Evolutionary conservation across 2,797 vertebrate genomes (phyloP), one percentile per base, ranked within the genome.

Genomic region (Coregonus sp.): DNA sequence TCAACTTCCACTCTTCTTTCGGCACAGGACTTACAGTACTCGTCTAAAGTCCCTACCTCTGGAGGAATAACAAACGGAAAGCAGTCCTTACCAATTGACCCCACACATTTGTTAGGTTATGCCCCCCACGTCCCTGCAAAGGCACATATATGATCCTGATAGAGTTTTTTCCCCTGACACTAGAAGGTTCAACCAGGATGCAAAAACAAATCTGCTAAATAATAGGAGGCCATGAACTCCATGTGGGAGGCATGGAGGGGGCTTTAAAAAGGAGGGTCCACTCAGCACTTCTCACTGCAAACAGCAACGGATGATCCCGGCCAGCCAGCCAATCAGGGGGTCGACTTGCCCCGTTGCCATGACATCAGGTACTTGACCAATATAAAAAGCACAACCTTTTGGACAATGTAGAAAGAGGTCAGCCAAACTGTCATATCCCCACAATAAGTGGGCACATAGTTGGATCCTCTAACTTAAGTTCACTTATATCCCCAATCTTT

Each of bases 31-130:
- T 78, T 82, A 77, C 50, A 81, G 80, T 74, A 50, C 9, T 37
- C 40, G 78, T 65, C 84, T 73, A 72, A 75, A 12, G 66, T 25
- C 73, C 72, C 78, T 72, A 79, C 61, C 67, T 56, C 77, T 33
- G 75, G 78, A 76, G 74, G 84, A 84, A 68, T 29, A 83, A 80
- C 77, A 82, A 76, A 87, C 83, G 87, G 76, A 72, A 82, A 87
- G 76, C 77, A 73, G 80, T 88, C 82, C 94, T 94, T 93, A 95
- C 94, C 91, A 92, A 78, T 89, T 93, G 89, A 92, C 88, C 80
- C 91, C 91, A 86, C 94, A 95, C 94, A 95, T 95, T 93, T 94
- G 94, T 95, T 91, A 94, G 88, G 86, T 93, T 93, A 87, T 95
- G 90, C 89, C 91, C 90, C 88, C 85, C 75, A 82, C 83, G 86